Percentiles rank a stretch among this genome's conserved stretches.
phyloP scores from a whole-genome alignment of 1,140 invertebrate species.

The Kradibia gibbosae region DNA sequence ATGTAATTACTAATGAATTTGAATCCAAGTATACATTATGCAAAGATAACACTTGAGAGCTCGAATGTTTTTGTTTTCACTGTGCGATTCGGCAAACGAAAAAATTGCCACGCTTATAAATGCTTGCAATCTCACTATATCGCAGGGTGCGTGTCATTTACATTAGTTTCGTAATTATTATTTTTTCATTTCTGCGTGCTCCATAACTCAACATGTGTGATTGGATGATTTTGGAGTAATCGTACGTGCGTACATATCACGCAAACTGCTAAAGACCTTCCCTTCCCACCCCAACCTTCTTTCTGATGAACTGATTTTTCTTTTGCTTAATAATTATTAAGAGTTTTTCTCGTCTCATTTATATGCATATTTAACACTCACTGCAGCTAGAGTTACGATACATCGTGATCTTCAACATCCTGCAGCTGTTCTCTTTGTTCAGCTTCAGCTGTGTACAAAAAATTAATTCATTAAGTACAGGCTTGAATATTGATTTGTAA shows the following conservation, averaged over 20 bases:
- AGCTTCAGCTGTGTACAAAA: slow-evolving; percentile 79
- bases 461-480: slow-evolving; percentile 8
- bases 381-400: slow-evolving; percentile 81
- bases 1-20: slow-evolving; percentile 53
- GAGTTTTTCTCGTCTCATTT: slow-evolving; percentile 71
- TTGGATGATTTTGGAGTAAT: slow-evolving; percentile 65
- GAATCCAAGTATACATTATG: slow-evolving; percentile 55
- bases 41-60: slow-evolving; percentile 48
- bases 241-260: slow-evolving; percentile 66
- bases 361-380: slow-evolving; percentile 73
- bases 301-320: slow-evolving; percentile 67
- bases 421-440: slow-evolving; percentile 91
- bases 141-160: slow-evolving; percentile 57
- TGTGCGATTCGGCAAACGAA: slow-evolving; percentile 57
- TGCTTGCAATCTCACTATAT: slow-evolving; percentile 69
- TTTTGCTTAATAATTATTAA: slow-evolving; percentile 73
- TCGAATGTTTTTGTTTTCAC: slow-evolving; percentile 51
- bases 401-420: slow-evolving; percentile 94
- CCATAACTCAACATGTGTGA: slow-evolving; percentile 62
- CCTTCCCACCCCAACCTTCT: slow-evolving; percentile 63
- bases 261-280: slow-evolving; percentile 67
- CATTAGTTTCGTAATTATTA: slow-evolving; percentile 53
- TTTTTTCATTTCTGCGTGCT: slow-evolving; percentile 62
- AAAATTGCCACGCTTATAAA: slow-evolving; percentile 62
- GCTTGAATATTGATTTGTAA: neutral